A percentile compares a stretch with the other conserved stretches of the same genome.
Conservation (phyloP, 92 coral and sea anemone species). For the Porites evermanni region DNA sequence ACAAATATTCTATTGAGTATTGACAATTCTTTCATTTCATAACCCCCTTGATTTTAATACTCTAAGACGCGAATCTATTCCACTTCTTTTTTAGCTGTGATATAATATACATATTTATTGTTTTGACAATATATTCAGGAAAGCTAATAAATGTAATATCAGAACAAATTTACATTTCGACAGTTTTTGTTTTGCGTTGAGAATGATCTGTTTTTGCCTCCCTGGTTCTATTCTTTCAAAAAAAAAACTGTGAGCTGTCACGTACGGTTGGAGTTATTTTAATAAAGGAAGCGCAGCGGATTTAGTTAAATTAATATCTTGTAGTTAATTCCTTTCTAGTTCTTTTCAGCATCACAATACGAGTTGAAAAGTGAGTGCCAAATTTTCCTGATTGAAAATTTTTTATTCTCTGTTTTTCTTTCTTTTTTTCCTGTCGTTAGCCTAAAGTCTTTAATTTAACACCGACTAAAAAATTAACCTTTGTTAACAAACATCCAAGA, state of each 20-base stretch:
- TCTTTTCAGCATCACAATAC: not conserved
- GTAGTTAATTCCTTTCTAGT: slow-evolving; percentile 16
- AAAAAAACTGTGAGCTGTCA: no score
- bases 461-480: not conserved
- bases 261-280: no score
- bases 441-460: not conserved
- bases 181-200: slow-evolving; percentile 6
- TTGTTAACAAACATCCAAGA: not conserved
- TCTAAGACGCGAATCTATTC: not conserved
- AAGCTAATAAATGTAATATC: slow-evolving; percentile 9
- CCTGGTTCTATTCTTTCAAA: no score
- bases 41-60: not conserved
- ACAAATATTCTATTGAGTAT: no score
- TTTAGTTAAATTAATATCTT: not conserved
- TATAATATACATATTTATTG: not conserved
- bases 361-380: not conserved
- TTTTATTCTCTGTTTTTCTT: not conserved
- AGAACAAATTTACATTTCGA: slow-evolving; percentile 35
- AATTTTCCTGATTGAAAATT: not conserved
- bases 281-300: no score
- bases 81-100: not conserved
- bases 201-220: not conserved
- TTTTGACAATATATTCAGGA: slow-evolving; percentile 4
- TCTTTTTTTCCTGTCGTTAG: not conserved
- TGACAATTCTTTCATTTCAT: not conserved